These are phyloP conservation scores for Nezara viridula DNA, from an alignment of 2,888 invertebrate species.

Conservation along the genomic window DNA sequence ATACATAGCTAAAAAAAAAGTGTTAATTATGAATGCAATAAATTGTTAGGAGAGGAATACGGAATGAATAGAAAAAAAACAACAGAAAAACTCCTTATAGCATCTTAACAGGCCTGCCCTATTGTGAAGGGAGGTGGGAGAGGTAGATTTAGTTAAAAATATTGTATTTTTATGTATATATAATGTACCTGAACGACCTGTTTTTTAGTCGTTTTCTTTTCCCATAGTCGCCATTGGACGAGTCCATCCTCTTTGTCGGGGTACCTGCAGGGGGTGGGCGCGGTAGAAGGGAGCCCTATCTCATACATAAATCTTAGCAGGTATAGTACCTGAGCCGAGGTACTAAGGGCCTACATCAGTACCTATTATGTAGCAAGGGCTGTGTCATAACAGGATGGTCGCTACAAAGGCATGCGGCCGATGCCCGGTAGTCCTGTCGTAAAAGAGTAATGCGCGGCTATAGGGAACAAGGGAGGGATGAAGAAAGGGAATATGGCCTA, in stretches of 20 bases:
- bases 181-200: slow-evolving; percentile 38
- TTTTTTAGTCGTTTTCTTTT: slow-evolving; percentile 45
- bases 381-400: slow-evolving; percentile 17
- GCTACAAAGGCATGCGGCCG: slow-evolving; percentile 18
- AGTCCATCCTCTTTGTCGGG: slow-evolving; percentile 37
- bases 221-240: slow-evolving; percentile 48
- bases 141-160: neutral
- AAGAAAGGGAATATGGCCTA: neutral
- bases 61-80: neutral
- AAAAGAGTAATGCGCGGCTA: neutral
- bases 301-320: slow-evolving; percentile 49
- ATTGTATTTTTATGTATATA: slow-evolving; percentile 49
- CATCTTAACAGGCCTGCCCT: neutral
- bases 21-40: neutral
- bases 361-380: slow-evolving; percentile 33
- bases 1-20: neutral
- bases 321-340: neutral
- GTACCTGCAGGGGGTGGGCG: slow-evolving; percentile 8
- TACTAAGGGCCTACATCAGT: slow-evolving; percentile 33
- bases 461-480: neutral
- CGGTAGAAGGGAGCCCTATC: slow-evolving; percentile 18
- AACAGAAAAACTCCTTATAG: neutral
- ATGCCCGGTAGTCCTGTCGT: slow-evolving; percentile 11
- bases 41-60: neutral
- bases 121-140: slow-evolving; percentile 10